Evolutionary conservation across 2,113 vertebrate genomes (phyloP), one percentile per base, ranked within the genome.

Genomic region (Amazona guildingii): DNA sequence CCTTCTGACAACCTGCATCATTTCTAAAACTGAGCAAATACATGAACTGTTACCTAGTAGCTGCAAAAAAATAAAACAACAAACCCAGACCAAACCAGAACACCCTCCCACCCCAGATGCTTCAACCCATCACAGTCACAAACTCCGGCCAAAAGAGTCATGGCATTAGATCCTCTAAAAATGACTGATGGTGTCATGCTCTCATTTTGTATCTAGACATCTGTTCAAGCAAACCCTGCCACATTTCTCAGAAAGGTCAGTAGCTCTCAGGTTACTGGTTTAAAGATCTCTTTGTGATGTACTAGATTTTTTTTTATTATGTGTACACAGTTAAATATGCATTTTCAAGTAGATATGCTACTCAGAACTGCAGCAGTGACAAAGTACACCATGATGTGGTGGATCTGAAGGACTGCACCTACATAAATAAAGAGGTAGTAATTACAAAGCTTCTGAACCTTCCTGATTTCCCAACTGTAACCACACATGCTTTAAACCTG

Each of bases 241-340:
- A 87, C 95, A 97, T 97, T 97, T 97, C 98, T 98, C 96, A 96
- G 97, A 98, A 98, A 98, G 98, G 98, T 98, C 98, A 98, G 92
- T 24, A 94, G 43, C 64, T 97, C 87, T 98, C 97, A 90, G 63
- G 63, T 98, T 97, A 97, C 98, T 19, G 77, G 73, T 92, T 82
- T 97, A 70, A 95, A 85, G 94, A 97, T 89, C 88, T 97, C 92
- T 96, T 62, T 85, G 62, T 79, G 95, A 57, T 51, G 93, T 95
- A 94, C 88, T 84, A 88, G 78, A 95, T 97, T 91, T 83, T 72
- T 57, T 92, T 95, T 15, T 79, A 90, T 96, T 93, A 89, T 28
- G 43, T 17, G 86, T 66, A 90, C 81, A 84, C 11, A 39, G 68
- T 74, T 93, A 74, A 28, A 54, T 75, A n/a, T 59, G 68, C 84